Percentiles rank a stretch among this genome's conserved stretches.
Evolutionary conservation across 2,888 invertebrate species (phyloP).

Genomic region (Cryptus viduatorius): DNA sequence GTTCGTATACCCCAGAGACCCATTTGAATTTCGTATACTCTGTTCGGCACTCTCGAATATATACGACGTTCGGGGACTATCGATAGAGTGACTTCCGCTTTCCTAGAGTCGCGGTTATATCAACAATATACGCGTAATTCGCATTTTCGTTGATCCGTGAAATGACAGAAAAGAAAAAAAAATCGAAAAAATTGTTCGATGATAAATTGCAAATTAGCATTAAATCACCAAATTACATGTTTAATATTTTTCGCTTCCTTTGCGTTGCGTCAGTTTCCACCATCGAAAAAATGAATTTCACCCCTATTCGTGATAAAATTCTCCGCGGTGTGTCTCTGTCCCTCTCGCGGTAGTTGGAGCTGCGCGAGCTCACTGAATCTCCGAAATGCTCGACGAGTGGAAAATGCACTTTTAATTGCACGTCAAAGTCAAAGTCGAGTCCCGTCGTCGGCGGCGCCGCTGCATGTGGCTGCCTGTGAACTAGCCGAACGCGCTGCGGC

Average conservation of each 20-base stretch:
- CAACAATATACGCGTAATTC: background rate
- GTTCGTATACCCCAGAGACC: constrained; percentile 23
- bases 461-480: constrained; percentile 38
- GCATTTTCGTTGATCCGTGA: background rate
- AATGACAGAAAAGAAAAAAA: background rate
- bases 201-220: background rate
- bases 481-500: constrained; percentile 28
- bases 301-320: background rate
- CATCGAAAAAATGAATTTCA: background rate
- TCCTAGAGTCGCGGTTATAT: constrained; percentile 8
- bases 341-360: background rate
- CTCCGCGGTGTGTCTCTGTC: background rate
- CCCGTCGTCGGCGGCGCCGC: constrained; percentile 43
- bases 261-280: background rate
- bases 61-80: constrained; percentile 1
- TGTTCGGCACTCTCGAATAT: background rate
- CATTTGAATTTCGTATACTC: constrained; percentile 34
- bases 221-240: background rate
- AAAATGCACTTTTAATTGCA: constrained; percentile 82
- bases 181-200: background rate
- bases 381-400: constrained; percentile 77
- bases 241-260: background rate
- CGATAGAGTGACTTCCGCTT: constrained; percentile 6
- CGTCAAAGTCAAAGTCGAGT: constrained; percentile 78
- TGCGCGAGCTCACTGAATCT: constrained; percentile 69